Base-by-base conservation (phyloP, 2,113 vertebrate genomes). In the Eclectus roratus region DNA sequence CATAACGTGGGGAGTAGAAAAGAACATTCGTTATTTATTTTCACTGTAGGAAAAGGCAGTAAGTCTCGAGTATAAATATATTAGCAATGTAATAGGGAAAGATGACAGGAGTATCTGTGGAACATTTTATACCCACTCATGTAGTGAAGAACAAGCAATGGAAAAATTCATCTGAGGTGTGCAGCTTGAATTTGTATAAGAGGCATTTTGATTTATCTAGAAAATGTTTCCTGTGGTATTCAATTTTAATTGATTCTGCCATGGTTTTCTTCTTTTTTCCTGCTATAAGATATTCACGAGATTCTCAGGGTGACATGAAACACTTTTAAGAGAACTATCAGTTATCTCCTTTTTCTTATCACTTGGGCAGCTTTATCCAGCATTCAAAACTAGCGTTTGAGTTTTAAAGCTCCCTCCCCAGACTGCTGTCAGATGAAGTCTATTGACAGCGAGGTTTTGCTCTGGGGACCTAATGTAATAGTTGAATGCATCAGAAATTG, bases 91-190 rank as follows among this genome's bases (percentile, higher is more conserved):
- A 83, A 78, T 77, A 61, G 72, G 41, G 64, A 91, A 92, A 90
- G 74, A 93, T 79, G 81, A 96, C 91, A 84, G 68, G 69, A 87
- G 68, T 52, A 76, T 88, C 85, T 65, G 35, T 74, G 80, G 80
- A 96, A 77, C 70, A 80, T 94, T 97, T 88, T 68, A 88, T 92
- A 84, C 28, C 74, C 89, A 81, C 89, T 96, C 72, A 35, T 43
- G 71, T 18, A 89, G 85, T 78, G 79, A 91, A 96, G 97, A 97
- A 89, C 58, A 89, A 27, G 25, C 39, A 53, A 77, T 74, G 88
- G 83, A 89, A 97, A 69, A 96, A 94, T 58, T 71, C 52, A 91
- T 91, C 80, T 66, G 69, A 93, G 83, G 73, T 79, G 31, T 53
- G 37, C 56, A 56, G 52, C 68, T 96, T 2, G 0, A n/a, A 85